phyloP scores from a whole-genome alignment of 2,888 invertebrate species.

The Cyclophora punctaria region DNA sequence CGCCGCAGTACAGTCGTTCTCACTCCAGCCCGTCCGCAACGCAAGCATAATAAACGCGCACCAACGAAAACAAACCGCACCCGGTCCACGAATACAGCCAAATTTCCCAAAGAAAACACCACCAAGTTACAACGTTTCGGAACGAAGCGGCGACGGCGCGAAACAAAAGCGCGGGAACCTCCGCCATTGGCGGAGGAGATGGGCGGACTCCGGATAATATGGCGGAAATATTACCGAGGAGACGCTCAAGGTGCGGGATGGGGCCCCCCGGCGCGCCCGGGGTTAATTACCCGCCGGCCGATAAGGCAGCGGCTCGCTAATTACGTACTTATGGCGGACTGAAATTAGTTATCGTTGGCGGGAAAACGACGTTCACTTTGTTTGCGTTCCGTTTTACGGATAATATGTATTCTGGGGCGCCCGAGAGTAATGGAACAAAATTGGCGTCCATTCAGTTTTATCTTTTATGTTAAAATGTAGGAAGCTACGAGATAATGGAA shows the following conservation, averaged over 20 bases:
- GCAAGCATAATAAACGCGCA: conserved; percentile 57
- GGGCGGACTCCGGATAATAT: conserved; percentile 70
- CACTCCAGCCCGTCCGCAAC: conserved; percentile 26
- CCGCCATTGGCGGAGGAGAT: conserved; percentile 70
- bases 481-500: conserved; percentile 58
- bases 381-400: conserved; percentile 73
- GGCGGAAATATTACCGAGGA: conserved; percentile 73
- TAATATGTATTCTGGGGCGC: conserved; percentile 64
- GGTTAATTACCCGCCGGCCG: conserved; percentile 74
- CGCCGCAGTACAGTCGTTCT: conserved; percentile 37
- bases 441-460: conserved; percentile 68
- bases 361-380: conserved; percentile 71
- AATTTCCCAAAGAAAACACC: conserved; percentile 64
- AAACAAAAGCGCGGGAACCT: conserved; percentile 73
- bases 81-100: conserved; percentile 59
- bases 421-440: conserved; percentile 69
- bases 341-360: conserved; percentile 74
- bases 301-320: conserved; percentile 75
- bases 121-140: conserved; percentile 69
- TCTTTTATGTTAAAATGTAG: conserved; percentile 56
- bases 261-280: conserved; percentile 41
- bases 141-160: conserved; percentile 54
- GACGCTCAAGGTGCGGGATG: conserved; percentile 65
- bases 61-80: conserved; percentile 69
- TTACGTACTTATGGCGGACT: conserved; percentile 75